phyloP scores from a whole-genome alignment of 2,888 invertebrate species.

The Auanema sp. region DNA sequence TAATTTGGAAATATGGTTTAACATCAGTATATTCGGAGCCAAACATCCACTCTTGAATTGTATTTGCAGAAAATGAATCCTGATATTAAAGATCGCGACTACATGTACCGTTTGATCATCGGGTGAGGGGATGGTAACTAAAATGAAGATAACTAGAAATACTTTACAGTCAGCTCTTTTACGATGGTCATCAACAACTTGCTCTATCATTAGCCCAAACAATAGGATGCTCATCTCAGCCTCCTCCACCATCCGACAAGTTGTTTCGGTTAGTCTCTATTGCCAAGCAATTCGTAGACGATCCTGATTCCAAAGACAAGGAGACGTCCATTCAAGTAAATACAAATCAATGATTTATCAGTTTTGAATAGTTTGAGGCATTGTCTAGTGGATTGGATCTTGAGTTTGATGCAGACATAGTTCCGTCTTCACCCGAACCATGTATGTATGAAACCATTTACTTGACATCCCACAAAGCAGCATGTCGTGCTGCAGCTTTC shows the following conservation, averaged over 20 bases:
- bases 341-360: neutral
- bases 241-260: constrained; percentile 92
- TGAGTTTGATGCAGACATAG: constrained; percentile 87
- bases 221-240: constrained; percentile 82
- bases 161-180: constrained; percentile 83
- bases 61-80: constrained; percentile 41
- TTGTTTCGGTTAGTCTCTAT: constrained; percentile 72
- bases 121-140: constrained; percentile 71
- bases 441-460: constrained; percentile 97
- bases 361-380: constrained; percentile 46
- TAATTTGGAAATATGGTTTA: too few relatives aligned
- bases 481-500: constrained; percentile 91
- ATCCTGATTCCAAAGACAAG: constrained; percentile 52
- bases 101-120: constrained; percentile 86
- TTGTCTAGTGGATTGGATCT: constrained; percentile 77
- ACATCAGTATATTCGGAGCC: too few relatives aligned
- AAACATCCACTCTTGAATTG: too few relatives aligned
- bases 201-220: constrained; percentile 82
- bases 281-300: constrained; percentile 60
- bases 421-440: constrained; percentile 81
- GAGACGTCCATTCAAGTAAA: constrained; percentile 35
- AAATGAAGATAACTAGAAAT: neutral
- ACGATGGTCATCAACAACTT: constrained; percentile 92
- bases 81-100: constrained; percentile 83
- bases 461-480: constrained; percentile 93